These are phyloP conservation scores for Saccostrea cuccullata DNA, from an alignment of 1,140 invertebrate genomes.

Conservation along the genomic window DNA sequence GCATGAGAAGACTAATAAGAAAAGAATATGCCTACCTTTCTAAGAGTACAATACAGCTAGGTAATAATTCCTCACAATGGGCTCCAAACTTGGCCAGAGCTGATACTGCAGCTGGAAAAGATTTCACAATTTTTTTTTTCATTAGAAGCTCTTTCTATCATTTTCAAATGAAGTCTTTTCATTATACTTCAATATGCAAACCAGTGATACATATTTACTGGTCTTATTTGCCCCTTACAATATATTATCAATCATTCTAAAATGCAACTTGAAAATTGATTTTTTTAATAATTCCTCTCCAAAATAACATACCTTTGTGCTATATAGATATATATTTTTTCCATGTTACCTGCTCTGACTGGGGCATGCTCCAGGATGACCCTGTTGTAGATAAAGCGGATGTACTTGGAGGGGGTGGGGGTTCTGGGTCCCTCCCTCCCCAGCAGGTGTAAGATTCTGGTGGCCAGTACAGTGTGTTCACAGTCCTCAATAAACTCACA, in stretches of 20 bases:
- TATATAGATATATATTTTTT: too few species aligned
- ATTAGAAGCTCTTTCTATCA: not conserved
- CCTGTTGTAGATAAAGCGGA: constrained; percentile 99
- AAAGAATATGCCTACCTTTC: constrained; percentile 80
- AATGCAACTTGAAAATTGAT: not conserved
- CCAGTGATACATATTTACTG: not conserved
- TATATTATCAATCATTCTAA: not conserved
- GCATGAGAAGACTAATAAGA: not conserved
- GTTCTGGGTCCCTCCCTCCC: constrained; percentile 98
- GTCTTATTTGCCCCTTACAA: not conserved
- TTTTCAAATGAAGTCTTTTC: not conserved
- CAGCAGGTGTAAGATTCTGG: constrained; percentile 95
- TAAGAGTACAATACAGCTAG: constrained; percentile 88
- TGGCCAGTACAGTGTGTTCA: constrained; percentile 97
- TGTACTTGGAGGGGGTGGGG: constrained; percentile 95
- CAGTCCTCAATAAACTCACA: constrained; percentile 99
- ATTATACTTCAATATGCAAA: not conserved
- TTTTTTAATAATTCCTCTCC: too few species aligned
- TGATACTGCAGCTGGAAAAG: constrained; percentile 90
- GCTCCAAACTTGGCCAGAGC: constrained; percentile 98
- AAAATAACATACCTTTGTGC: not conserved
- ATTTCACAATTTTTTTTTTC: not conserved
- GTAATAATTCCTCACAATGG: constrained; percentile 92
- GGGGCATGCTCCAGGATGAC: constrained; percentile 97
- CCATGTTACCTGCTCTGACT: constrained; percentile 85